phyloP scores from a whole-genome alignment of 2,888 invertebrate genomes.

The Hydrotaea cyrtoneurina region DNA sequence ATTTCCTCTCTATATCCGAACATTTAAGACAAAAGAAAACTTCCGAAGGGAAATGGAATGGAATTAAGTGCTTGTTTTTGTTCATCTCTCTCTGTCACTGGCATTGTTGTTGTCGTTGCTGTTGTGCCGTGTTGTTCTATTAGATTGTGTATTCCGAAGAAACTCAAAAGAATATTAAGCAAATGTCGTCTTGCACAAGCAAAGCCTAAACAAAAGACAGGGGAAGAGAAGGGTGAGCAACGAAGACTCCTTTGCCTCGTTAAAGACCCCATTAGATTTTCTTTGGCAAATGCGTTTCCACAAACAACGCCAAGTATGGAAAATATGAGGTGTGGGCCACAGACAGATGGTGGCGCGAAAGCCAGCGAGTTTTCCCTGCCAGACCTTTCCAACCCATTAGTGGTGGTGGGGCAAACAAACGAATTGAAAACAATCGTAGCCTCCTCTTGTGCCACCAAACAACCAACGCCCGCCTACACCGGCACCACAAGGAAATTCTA shows the following conservation, averaged over 20 bases:
- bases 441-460: background rate
- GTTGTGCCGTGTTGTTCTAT: too few relatives aligned
- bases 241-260: constrained; percentile 44
- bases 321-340: too few relatives aligned
- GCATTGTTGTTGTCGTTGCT: background rate
- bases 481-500: background rate
- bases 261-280: constrained; percentile 33
- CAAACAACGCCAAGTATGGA: too few relatives aligned
- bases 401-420: background rate
- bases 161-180: constrained; percentile 25
- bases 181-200: background rate
- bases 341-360: too few relatives aligned
- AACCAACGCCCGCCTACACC: constrained; percentile 12
- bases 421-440: constrained; percentile 10
- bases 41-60: background rate
- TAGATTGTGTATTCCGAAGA: constrained; percentile 5
- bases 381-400: constrained; percentile 16
- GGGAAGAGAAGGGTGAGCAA: background rate
- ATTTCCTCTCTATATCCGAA: background rate
- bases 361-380: background rate
- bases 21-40: background rate
- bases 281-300: background rate
- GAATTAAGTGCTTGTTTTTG: background rate
- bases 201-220: background rate
- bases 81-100: background rate